Percentiles rank a stretch among this genome's conserved stretches.
Evolutionary conservation across 2,888 invertebrate species (phyloP).

Genomic region (Dichetophora obliterata): DNA sequence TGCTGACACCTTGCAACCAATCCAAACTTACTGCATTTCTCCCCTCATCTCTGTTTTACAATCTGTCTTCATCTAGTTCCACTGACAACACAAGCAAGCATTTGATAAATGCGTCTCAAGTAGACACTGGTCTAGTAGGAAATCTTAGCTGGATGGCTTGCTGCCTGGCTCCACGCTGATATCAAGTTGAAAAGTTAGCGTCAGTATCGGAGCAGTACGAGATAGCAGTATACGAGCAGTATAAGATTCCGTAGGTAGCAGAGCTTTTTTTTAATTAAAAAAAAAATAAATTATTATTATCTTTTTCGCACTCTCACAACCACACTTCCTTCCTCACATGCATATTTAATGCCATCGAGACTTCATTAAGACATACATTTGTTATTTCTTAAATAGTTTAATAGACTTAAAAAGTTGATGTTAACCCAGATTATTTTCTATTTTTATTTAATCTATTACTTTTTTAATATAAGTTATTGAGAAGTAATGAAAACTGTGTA

Average conservation of each 20-base stretch:
- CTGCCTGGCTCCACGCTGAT: constrained; percentile 5
- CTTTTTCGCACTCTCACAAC: neutral
- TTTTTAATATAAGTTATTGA: too few species aligned
- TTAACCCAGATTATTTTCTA: too few species aligned
- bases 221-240: neutral
- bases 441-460: too few species aligned
- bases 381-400: too few species aligned
- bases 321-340: neutral
- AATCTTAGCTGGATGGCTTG: neutral
- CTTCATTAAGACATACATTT: constrained; percentile 50
- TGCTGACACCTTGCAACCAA: neutral
- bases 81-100: neutral
- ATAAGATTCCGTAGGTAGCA: too few species aligned
- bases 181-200: constrained; percentile 13
- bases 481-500: too few species aligned
- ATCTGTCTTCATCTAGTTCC: constrained; percentile 7
- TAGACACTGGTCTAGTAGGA: constrained; percentile 10
- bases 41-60: neutral
- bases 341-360: constrained; percentile 46
- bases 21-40: neutral
- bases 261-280: neutral
- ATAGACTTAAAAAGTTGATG: too few species aligned
- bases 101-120: constrained; percentile 38
- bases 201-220: neutral
- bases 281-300: too few species aligned